Percentiles rank a stretch among this genome's conserved stretches.
Conservation (phyloP, 2,888 invertebrate species). For the Dorcus parallelipipedus region DNA sequence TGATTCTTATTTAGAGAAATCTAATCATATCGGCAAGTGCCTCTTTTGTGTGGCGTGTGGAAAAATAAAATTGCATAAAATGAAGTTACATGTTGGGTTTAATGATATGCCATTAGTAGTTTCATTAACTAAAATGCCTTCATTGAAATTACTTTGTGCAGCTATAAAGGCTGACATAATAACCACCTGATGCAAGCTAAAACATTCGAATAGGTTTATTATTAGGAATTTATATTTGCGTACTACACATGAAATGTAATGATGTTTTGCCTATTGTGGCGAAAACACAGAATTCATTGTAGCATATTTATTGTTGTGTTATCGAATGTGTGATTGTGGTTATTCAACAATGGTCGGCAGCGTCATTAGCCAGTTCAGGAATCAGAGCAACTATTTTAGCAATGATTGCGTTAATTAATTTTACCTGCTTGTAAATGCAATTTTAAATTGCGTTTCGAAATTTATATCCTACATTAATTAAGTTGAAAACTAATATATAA, state of each 20-base stretch:
- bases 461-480: no score
- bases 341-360: constrained; percentile 15
- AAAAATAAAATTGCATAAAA: no score
- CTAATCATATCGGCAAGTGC: no score
- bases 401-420: constrained; percentile 17
- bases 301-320: constrained; percentile 8
- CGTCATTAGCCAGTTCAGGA: constrained; percentile 20
- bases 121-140: no score
- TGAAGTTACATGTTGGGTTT: no score
- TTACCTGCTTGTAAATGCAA: neutral
- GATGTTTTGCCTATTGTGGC: constrained; percentile 3
- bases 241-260: neutral
- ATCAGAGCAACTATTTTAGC: constrained; percentile 17
- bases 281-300: constrained; percentile 5
- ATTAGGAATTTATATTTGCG: constrained; percentile 2
- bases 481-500: no score
- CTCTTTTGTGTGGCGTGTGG: no score
- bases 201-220: constrained; percentile 3
- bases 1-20: no score
- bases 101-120: no score
- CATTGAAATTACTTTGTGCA: no score
- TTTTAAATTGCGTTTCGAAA: neutral
- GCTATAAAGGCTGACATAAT: neutral
- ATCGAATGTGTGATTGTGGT: constrained; percentile 14
- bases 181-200: constrained; percentile 13